Conservation (phyloP, 2,888 invertebrate species). For the Odontothrips loti region DNA sequence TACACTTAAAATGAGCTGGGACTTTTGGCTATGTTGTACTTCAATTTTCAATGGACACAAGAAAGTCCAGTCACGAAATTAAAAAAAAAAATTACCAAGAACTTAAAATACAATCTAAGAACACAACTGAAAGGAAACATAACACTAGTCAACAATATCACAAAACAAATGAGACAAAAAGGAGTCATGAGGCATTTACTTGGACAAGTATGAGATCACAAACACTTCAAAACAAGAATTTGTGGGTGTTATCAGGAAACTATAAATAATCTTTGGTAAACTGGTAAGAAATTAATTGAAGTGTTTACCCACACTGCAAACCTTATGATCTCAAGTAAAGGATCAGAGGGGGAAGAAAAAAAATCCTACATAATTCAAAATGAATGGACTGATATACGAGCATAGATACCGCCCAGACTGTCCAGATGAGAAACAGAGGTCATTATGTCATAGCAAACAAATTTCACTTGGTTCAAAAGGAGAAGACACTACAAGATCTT, state of each 20-base stretch:
- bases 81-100: neutral
- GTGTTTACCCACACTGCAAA: no score
- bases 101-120: neutral
- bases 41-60: neutral
- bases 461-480: neutral
- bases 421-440: no score
- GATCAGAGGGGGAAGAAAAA: neutral
- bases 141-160: neutral
- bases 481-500: neutral
- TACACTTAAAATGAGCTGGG: neutral
- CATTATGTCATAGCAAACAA: no score
- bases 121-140: neutral
- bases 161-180: neutral
- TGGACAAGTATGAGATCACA: neutral
- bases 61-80: neutral
- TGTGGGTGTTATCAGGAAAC: neutral
- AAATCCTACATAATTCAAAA: neutral
- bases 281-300: no score
- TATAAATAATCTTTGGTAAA: slow-evolving; percentile 1
- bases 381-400: neutral
- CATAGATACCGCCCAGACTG: no score
- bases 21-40: neutral
- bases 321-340: no score
- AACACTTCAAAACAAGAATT: neutral
- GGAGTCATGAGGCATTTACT: neutral